phyloP scores from a whole-genome alignment of 2,113 vertebrate species.

The Galbula dea region DNA sequence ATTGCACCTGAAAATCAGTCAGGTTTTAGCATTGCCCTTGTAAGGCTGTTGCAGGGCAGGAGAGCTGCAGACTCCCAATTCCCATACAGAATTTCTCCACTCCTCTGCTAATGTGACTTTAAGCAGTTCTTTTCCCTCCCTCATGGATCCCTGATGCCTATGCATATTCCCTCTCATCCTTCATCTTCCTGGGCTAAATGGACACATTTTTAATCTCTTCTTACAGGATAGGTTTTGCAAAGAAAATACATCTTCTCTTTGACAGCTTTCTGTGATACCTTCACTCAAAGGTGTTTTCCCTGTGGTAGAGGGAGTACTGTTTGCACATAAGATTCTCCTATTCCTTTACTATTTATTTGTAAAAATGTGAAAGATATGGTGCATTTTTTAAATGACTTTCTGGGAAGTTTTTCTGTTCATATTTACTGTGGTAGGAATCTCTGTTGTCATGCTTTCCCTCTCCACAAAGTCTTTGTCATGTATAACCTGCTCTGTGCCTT shows the following conservation, averaged over 20 bases:
- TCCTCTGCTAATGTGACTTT: not conserved
- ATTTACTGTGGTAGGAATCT: not conserved
- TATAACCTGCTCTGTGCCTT: not conserved
- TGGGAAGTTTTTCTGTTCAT: not conserved
- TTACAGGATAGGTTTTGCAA: not conserved
- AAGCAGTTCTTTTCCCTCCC: not conserved
- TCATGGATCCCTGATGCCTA: not conserved
- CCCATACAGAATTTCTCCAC: not conserved
- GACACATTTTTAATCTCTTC: not conserved
- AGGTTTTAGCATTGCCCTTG: not conserved
- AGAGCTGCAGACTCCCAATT: not conserved
- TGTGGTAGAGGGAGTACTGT: fast-evolving
- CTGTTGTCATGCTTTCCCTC: not conserved
- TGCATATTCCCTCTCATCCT: not conserved
- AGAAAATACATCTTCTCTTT: not conserved
- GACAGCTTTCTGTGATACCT: not conserved
- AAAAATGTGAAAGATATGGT: not conserved
- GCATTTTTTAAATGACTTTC: not conserved
- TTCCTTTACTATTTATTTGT: not conserved
- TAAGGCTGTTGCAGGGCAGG: not conserved
- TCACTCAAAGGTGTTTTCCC: not conserved
- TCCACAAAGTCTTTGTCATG: not conserved
- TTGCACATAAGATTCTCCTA: not conserved
- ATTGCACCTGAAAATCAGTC: not conserved
- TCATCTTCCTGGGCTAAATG: not conserved